Base-by-base conservation (phyloP, 2,797 vertebrate species). In the Pseudochirops cupreus region DNA sequence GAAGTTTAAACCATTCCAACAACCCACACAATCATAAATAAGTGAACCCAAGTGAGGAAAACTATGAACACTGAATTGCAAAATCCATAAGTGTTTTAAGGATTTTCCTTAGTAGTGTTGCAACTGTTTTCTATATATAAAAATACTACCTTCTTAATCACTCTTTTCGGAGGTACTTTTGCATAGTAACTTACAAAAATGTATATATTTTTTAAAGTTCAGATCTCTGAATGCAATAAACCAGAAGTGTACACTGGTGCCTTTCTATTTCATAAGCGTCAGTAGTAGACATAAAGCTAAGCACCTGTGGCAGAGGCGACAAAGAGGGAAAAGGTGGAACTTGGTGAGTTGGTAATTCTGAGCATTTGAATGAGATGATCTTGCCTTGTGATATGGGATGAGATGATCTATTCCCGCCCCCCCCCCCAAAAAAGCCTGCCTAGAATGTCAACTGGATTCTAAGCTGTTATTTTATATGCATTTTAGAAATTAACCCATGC, bases 71-170 rank as follows among this genome's bases (percentile, higher is more conserved):
- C 50, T 91, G 56, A 90, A 91, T 67, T 96, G 39, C 87, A 95
- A 97, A 95, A 7, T 24, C 24, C 39, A 74, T 94, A 87, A 94
- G 57, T 91, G 3, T 94, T 94, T 97, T 62, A 59, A 93, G 10
- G 1, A 53, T 94, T 89, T 82, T 93, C 28, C 39, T 91, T 92
- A 93, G 95, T 95, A 94, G 57, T 62, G 0, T 92, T 95, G 94
- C 24, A 90, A 33, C 21, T 93, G 46, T 14, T 95, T 94, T 91
- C 5, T 33, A 24, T 92, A 18, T 82, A 33, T 55, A 90, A 56
- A 96, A 91, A 18, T 96, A 93, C 11, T 95, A 11, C 21, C 33
- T 93, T 93, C 92, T 94, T 50, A 92, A 57, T 94, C 46, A 93
- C 39, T 94, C 90, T 92, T 94, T 50, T 31, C 2, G 12, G 87